A percentile compares a stretch with the other conserved stretches of the same genome.
Evolutionary conservation across 2,113 vertebrate species (phyloP).

Genomic region (Rhinolophus ferrumequinum): DNA sequence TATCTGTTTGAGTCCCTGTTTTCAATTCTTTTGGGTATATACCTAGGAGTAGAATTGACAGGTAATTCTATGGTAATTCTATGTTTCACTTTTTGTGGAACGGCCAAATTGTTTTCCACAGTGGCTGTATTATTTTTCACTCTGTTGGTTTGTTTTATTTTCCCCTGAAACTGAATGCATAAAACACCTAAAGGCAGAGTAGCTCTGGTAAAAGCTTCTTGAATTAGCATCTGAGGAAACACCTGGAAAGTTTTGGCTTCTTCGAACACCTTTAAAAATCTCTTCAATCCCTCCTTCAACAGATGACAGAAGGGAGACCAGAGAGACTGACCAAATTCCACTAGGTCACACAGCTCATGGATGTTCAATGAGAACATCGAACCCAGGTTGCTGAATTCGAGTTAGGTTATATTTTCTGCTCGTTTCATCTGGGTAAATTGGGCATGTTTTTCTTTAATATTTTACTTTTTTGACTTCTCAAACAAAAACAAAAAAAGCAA

Average conservation of each 20-base stretch:
- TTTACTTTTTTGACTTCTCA: not conserved
- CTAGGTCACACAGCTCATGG: not conserved
- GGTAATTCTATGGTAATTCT: not conserved
- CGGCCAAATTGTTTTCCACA: not conserved
- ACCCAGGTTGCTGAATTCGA: not conserved
- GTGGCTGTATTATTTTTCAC: not conserved
- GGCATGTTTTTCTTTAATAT: not conserved
- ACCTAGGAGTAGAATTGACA: not conserved
- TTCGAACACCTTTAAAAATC: not conserved
- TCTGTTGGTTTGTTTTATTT: not conserved
- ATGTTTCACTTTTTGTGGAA: not conserved
- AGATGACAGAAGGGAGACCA: not conserved
- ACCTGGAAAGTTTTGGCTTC: not conserved
- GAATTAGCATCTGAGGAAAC: not conserved
- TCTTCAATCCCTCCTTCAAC: not conserved
- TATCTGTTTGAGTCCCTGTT: not conserved
- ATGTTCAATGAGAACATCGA: not conserved
- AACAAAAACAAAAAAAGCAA: not conserved
- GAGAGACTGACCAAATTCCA: not conserved
- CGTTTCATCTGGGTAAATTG: not conserved
- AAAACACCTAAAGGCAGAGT: not conserved
- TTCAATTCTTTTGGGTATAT: not conserved
- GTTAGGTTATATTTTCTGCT: not conserved
- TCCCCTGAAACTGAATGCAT: not conserved
- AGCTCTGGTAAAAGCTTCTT: not conserved